These are phyloP conservation scores for Lophius piscatorius DNA, from an alignment of 2,113 vertebrate genomes.

Conservation along the genomic window DNA sequence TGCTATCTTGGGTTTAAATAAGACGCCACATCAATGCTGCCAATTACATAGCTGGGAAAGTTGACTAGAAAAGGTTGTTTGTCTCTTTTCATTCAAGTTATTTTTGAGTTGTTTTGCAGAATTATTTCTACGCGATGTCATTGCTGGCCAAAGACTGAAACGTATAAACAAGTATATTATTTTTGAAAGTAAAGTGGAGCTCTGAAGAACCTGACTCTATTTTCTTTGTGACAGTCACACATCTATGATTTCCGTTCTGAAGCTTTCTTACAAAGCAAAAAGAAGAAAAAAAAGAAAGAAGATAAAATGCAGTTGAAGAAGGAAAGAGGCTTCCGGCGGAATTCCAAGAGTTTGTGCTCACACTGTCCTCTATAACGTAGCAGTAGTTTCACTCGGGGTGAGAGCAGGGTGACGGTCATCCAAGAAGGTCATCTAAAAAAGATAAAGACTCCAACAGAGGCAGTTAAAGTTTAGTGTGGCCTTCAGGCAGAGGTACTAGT, in stretches of 20 bases:
- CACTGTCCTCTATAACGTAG: slow-evolving; percentile 21
- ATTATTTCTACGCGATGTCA: slow-evolving; percentile 23
- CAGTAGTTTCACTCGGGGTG: slow-evolving; percentile 24
- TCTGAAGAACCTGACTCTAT: slow-evolving; percentile 5
- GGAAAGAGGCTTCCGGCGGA: slow-evolving; percentile 9
- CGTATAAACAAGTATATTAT: neutral
- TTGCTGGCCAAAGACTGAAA: slow-evolving; percentile 11
- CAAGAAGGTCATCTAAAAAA: slow-evolving; percentile 55
- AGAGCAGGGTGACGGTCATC: slow-evolving; percentile 41
- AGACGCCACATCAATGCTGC: slow-evolving; percentile 20
- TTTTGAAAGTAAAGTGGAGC: neutral
- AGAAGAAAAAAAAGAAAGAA: too few species aligned
- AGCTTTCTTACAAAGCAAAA: too few species aligned
- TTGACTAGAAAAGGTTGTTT: slow-evolving; percentile 5
- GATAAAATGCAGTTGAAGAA: slow-evolving; percentile 1
- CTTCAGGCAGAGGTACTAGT: slow-evolving; percentile 46
- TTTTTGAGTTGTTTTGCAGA: slow-evolving; percentile 24
- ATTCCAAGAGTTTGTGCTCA: slow-evolving; percentile 32
- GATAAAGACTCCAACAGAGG: slow-evolving; percentile 41
- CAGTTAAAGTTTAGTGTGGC: slow-evolving; percentile 52
- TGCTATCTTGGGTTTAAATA: neutral
- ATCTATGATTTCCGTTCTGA: too few species aligned
- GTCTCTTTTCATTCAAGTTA: slow-evolving; percentile 24
- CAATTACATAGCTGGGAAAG: too few species aligned
- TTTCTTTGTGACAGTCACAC: slow-evolving; percentile 1